phyloP scores from a whole-genome alignment of 2,888 invertebrate species.

The Cryptus armator region DNA sequence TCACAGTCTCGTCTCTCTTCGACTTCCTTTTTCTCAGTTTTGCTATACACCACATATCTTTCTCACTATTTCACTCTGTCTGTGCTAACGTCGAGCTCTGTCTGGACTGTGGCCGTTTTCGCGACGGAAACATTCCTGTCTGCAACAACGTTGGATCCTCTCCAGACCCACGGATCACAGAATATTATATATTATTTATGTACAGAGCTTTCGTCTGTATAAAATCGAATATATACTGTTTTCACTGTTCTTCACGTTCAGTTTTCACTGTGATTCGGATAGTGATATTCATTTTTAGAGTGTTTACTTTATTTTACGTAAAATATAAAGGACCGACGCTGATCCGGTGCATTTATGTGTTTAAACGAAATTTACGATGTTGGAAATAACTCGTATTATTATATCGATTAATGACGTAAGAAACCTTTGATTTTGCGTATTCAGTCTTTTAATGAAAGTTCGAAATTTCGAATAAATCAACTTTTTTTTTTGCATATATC shows the following conservation, averaged over 20 bases:
- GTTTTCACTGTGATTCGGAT: background rate
- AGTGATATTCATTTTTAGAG: background rate
- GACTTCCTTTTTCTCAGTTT: slow-evolving; percentile 22
- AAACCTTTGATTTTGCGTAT: too few relatives aligned
- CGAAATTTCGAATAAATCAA: background rate
- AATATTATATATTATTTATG: background rate
- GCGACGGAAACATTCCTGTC: slow-evolving; percentile 67
- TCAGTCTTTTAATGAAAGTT: too few relatives aligned
- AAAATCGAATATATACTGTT: background rate
- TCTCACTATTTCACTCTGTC: slow-evolving; percentile 7
- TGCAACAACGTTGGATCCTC: slow-evolving; percentile 71
- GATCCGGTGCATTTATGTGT: too few relatives aligned
- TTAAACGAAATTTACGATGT: background rate
- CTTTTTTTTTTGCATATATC: too few relatives aligned
- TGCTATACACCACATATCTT: slow-evolving; percentile 21
- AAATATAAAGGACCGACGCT: background rate
- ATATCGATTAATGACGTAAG: background rate
- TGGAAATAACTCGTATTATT: background rate
- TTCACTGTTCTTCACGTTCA: background rate
- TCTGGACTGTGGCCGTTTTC: slow-evolving; percentile 31
- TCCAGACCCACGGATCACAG: slow-evolving; percentile 65
- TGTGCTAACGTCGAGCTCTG: slow-evolving; percentile 19
- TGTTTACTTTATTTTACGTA: background rate
- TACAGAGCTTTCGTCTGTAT: slow-evolving; percentile 16
- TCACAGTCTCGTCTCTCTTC: slow-evolving; percentile 62